A percentile compares a stretch with the other conserved stretches of the same genome.
phyloP scores from a whole-genome alignment of 2,797 vertebrate genomes.

The Cirrhinus mrigala region DNA sequence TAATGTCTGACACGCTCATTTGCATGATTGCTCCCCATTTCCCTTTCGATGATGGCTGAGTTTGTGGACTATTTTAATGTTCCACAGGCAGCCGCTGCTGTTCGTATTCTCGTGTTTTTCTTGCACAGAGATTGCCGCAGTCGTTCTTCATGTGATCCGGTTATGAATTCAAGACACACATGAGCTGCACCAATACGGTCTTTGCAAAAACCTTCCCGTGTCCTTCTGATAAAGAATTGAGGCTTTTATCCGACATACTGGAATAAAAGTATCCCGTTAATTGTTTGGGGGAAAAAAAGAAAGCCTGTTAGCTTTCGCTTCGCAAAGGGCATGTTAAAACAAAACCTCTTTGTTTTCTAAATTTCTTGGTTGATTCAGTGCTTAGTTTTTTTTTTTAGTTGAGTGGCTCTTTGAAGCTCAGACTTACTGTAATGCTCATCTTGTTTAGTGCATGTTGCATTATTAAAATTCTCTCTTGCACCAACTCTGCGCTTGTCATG shows the following conservation, averaged over 20 bases:
- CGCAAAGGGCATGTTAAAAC: conserved; percentile 35
- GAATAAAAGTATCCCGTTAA: conserved; percentile 40
- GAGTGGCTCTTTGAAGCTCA: conserved; percentile 45
- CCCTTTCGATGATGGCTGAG: conserved; percentile 29
- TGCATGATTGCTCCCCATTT: conserved; percentile 69
- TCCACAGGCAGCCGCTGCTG: conserved; percentile 24
- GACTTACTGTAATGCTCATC: conserved; percentile 2
- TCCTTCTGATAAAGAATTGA: conserved; percentile 31
- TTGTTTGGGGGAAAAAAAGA: neutral
- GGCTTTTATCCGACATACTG: neutral
- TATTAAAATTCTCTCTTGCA: conserved; percentile 61
- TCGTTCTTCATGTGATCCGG: conserved; percentile 7
- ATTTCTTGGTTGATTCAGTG: conserved; percentile 2
- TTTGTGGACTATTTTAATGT: conserved; percentile 42
- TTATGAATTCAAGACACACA: conserved; percentile 47
- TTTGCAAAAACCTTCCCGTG: conserved; percentile 23
- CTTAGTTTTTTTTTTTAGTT: neutral
- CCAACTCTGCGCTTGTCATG: neutral
- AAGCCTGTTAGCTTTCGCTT: conserved; percentile 9
- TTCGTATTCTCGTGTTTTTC: conserved; percentile 26
- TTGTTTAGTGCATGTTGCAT: conserved; percentile 58
- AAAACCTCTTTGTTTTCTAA: conserved; percentile 41
- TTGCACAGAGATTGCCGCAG: neutral
- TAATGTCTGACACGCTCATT: conserved; percentile 70
- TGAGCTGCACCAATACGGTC: conserved; percentile 6